phyloP scores from a whole-genome alignment of 2,797 vertebrate genomes.

The Danio albolineatus region DNA sequence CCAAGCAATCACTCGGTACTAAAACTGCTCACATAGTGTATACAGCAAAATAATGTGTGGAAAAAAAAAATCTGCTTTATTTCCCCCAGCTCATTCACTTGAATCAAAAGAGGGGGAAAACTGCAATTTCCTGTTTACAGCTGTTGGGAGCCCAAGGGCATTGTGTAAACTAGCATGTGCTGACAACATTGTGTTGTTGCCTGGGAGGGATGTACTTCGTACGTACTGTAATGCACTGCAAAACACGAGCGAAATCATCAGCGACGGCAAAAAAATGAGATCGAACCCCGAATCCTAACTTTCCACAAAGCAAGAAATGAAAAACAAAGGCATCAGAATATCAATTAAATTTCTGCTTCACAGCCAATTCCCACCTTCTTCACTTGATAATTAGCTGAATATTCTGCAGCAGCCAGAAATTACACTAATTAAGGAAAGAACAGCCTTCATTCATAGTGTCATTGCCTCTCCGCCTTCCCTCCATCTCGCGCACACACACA shows the following conservation, averaged over 20 bases:
- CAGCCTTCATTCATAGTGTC: slow-evolving; percentile 62
- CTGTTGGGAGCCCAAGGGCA: slow-evolving; percentile 57
- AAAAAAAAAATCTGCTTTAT: slow-evolving; percentile 31
- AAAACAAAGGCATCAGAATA: slow-evolving; percentile 70
- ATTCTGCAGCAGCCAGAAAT: slow-evolving; percentile 70
- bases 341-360: slow-evolving; percentile 75
- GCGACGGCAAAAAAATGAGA: background rate
- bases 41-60: slow-evolving; percentile 8
- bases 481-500: slow-evolving; percentile 6
- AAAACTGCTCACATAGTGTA: slow-evolving; percentile 39
- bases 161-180: slow-evolving; percentile 63
- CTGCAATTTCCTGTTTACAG: slow-evolving; percentile 49
- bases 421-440: slow-evolving; percentile 71
- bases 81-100: slow-evolving; percentile 49
- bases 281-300: slow-evolving; percentile 27
- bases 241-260: slow-evolving; percentile 37
- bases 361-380: slow-evolving; percentile 72
- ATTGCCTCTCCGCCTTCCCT: slow-evolving; percentile 8
- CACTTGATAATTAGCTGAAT: slow-evolving; percentile 70
- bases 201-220: slow-evolving; percentile 57
- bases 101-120: slow-evolving; percentile 47
- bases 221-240: slow-evolving; percentile 54
- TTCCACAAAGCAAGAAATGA: slow-evolving; percentile 48
- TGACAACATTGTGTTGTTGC: slow-evolving; percentile 59
- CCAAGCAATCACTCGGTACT: slow-evolving; percentile 26